A percentile compares a stretch with the other conserved stretches of the same genome.
phyloP scores from a whole-genome alignment of 2,113 vertebrate species.

The Clinocottus analis region DNA sequence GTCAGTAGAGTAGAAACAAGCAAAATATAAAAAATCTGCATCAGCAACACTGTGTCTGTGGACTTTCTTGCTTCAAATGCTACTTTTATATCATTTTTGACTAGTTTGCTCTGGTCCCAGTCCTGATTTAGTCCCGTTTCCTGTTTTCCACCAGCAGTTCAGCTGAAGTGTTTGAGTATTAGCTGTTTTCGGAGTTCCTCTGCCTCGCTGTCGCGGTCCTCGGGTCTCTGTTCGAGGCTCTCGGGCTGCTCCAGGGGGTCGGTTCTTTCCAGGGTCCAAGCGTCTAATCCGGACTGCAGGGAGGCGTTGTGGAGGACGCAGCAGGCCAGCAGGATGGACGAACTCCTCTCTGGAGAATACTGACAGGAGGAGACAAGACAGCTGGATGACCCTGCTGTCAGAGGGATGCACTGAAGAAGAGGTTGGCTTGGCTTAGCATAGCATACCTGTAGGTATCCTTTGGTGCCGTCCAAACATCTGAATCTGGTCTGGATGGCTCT shows the following conservation, averaged over 20 bases:
- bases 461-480: slow-evolving; percentile 93
- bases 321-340: slow-evolving; percentile 94
- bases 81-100: background rate
- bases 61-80: slow-evolving; percentile 19
- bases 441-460: slow-evolving; percentile 87
- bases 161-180: slow-evolving; percentile 91
- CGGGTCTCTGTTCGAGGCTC: slow-evolving; percentile 85
- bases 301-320: slow-evolving; percentile 97
- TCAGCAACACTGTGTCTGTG: slow-evolving; percentile 70
- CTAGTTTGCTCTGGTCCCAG: background rate
- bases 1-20: slow-evolving; percentile 79
- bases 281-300: slow-evolving; percentile 90
- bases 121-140: background rate
- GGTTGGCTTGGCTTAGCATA: too few species aligned
- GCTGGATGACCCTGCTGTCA: background rate
- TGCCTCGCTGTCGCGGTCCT: slow-evolving; percentile 88
- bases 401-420: background rate
- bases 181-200: slow-evolving; percentile 88
- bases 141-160: background rate
- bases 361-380: slow-evolving; percentile 60
- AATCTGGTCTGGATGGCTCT: slow-evolving; percentile 91
- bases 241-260: slow-evolving; percentile 87
- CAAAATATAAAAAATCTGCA: slow-evolving; percentile 83
- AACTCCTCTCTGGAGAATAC: slow-evolving; percentile 95
- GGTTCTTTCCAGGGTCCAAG: slow-evolving; percentile 87